Evolutionary conservation across 2,113 vertebrate species (phyloP).

Genomic region (Brachionichthys hirsutus): DNA sequence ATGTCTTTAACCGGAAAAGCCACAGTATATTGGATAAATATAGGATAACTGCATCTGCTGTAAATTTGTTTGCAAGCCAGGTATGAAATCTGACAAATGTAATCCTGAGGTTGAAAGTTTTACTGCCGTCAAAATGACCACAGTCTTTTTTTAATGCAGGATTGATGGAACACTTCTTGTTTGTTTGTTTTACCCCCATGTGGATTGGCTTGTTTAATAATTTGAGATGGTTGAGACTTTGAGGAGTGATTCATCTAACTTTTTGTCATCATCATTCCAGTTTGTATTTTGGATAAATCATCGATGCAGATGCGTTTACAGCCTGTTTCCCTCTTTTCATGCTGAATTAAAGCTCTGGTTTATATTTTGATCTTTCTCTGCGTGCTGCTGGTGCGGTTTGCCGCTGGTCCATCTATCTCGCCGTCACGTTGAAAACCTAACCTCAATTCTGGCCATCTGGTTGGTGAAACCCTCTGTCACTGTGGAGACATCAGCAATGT

Average conservation of each 20-base stretch:
- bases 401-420: constrained; percentile 30
- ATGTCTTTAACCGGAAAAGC: neutral
- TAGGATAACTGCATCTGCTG: neutral
- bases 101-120: neutral
- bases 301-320: neutral
- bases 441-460: constrained; percentile 56
- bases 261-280: neutral
- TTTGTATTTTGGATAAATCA: neutral
- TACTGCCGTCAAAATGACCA: neutral
- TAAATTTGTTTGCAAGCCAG: neutral
- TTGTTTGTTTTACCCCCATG: neutral
- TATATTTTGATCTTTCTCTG: constrained; percentile 7
- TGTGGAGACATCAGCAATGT: constrained; percentile 57
- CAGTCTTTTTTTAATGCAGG: too few relatives aligned
- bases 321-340: neutral
- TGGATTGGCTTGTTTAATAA: too few relatives aligned
- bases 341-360: neutral
- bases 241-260: neutral
- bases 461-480: constrained; percentile 55
- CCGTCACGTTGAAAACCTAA: constrained; percentile 37
- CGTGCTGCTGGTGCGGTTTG: neutral
- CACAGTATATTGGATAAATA: neutral
- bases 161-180: too few relatives aligned
- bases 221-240: too few relatives aligned
- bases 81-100: neutral